These are phyloP conservation scores for Ammodramus savannarum DNA, from an alignment of 2,113 vertebrate genomes.

Conservation along the genomic window DNA sequence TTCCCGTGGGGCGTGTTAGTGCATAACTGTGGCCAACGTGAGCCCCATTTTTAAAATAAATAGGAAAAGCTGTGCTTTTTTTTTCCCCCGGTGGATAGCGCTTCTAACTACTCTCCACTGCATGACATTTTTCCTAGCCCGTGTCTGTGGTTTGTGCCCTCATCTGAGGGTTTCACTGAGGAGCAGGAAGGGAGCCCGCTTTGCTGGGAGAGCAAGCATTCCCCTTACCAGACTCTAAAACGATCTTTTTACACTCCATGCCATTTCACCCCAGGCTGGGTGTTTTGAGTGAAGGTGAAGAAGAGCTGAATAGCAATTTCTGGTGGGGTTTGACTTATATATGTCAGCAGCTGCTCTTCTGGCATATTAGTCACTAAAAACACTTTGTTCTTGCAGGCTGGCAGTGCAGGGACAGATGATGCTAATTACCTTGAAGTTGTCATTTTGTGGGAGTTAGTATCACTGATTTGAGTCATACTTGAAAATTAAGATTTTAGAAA, in stretches of 20 bases:
- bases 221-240: fast-evolving
- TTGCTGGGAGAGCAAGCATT: fast-evolving
- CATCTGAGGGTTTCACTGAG: fast-evolving
- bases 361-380: background rate
- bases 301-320: background rate
- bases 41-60: fast-evolving
- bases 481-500: background rate
- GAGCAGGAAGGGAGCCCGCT: fast-evolving
- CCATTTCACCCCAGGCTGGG: background rate
- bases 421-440: background rate
- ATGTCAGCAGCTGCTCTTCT: background rate
- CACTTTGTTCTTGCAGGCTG: background rate
- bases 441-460: background rate
- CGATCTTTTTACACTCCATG: fast-evolving
- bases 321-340: background rate
- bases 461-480: background rate
- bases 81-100: fast-evolving
- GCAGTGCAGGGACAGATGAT: background rate
- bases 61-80: fast-evolving
- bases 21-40: fast-evolving
- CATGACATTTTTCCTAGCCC: fast-evolving
- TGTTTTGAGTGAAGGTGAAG: background rate
- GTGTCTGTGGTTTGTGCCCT: fast-evolving
- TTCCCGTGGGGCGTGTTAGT: fast-evolving
- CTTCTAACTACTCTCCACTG: fast-evolving